phyloP scores from a whole-genome alignment of 2,888 invertebrate species.

The Eupithecia subumbrata region DNA sequence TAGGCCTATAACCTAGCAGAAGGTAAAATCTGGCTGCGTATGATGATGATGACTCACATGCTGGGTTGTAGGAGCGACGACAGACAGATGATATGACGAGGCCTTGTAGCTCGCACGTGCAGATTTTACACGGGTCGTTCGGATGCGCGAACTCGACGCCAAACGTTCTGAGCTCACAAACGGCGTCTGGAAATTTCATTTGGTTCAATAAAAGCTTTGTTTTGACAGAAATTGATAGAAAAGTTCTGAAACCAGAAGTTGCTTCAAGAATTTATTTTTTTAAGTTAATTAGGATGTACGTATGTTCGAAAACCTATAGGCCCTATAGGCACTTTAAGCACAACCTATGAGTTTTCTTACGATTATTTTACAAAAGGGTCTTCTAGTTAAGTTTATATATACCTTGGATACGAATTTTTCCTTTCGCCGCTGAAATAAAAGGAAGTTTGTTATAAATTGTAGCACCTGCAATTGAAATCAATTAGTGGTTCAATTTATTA shows the following conservation, averaged over 20 bases:
- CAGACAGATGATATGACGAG: constrained; percentile 48
- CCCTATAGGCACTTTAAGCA: too few species aligned
- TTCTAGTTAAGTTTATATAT: not conserved
- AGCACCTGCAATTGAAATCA: constrained; percentile 25
- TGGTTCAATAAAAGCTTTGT: not conserved
- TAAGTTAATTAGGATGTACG: too few species aligned
- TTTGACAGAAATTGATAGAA: not conserved
- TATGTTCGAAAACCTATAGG: too few species aligned
- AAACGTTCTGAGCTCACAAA: constrained; percentile 44
- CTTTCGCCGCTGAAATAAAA: constrained; percentile 26
- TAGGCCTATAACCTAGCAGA: too few species aligned
- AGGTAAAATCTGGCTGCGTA: too few species aligned
- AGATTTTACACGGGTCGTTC: constrained; percentile 46
- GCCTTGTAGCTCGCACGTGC: constrained; percentile 51
- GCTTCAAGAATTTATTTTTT: too few species aligned
- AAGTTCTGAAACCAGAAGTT: not conserved
- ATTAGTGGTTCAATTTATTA: constrained; percentile 30
- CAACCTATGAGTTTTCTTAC: too few species aligned
- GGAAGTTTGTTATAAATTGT: constrained; percentile 15
- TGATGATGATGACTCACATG: constrained; percentile 47
- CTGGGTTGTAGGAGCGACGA: constrained; percentile 48
- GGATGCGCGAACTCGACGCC: constrained; percentile 50
- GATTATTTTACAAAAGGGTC: not conserved
- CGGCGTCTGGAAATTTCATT: constrained; percentile 23
- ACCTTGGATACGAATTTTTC: constrained; percentile 23